These are phyloP conservation scores for Drosophila setifemur DNA, from an alignment of 1,140 invertebrate species.

Conservation along the genomic window DNA sequence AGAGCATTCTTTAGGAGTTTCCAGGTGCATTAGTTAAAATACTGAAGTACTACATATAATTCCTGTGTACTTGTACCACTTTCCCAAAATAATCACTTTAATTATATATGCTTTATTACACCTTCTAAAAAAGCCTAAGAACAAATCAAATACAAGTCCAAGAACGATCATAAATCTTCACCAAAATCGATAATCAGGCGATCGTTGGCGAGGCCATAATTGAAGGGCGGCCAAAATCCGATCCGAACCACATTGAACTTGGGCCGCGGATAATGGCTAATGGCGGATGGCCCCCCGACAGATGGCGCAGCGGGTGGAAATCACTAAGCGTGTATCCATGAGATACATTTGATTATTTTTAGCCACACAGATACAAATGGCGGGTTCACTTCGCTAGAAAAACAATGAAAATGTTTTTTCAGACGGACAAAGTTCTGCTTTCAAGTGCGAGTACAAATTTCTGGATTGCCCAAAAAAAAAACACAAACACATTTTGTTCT, in stretches of 20 bases:
- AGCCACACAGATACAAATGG: slow-evolving; percentile 2
- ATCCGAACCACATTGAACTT: slow-evolving; percentile 51
- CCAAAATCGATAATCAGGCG: background rate
- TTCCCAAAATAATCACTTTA: no score
- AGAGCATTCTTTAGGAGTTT: no score
- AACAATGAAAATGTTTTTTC: slow-evolving; percentile 35
- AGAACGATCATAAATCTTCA: no score
- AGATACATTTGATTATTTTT: slow-evolving; percentile 45
- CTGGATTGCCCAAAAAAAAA: slow-evolving; percentile 1
- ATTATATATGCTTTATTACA: no score
- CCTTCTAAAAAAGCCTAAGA: no score
- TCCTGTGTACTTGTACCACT: no score
- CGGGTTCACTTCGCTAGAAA: slow-evolving; percentile 42
- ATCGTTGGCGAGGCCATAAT: background rate
- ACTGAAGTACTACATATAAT: no score
- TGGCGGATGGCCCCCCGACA: background rate
- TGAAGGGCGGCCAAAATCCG: slow-evolving; percentile 35
- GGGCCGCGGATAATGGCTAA: slow-evolving; percentile 1
- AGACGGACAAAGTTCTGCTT: slow-evolving; percentile 39
- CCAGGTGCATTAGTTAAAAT: no score
- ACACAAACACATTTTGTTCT: background rate
- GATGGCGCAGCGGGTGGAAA: slow-evolving; percentile 51
- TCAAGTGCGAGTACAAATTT: slow-evolving; percentile 19
- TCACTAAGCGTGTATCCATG: slow-evolving; percentile 4
- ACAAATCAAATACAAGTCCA: no score